Evolutionary conservation across 2,797 vertebrate genomes (phyloP).

Genomic region (Oreortyx pictus): DNA sequence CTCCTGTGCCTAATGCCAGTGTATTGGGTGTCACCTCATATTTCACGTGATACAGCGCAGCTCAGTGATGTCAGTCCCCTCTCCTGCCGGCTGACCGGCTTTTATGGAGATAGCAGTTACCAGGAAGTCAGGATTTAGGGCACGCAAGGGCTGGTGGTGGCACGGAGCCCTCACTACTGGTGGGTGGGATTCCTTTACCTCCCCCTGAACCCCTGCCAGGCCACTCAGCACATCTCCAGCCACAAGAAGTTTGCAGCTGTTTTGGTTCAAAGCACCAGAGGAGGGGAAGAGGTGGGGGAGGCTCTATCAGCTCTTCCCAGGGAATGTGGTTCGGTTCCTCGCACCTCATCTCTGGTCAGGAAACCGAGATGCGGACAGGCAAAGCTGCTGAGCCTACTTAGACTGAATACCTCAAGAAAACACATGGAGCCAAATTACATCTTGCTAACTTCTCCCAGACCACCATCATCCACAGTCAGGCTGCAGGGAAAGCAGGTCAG

Average conservation of each 20-base stretch:
- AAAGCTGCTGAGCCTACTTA: conserved; percentile 67
- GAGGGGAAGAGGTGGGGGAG: conserved; percentile 7
- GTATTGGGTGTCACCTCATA: conserved; percentile 67
- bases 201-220: conserved; percentile 63
- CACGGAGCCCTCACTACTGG: conserved; percentile 43
- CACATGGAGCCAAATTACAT: background rate
- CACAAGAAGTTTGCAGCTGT: conserved; percentile 69
- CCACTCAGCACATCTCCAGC: conserved; percentile 71
- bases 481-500: background rate
- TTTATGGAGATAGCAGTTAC: conserved; percentile 60
- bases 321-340: conserved; percentile 43
- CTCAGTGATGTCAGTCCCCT: background rate
- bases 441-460: background rate
- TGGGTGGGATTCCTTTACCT: conserved; percentile 69
- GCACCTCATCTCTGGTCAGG: conserved; percentile 69
- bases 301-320: conserved; percentile 67
- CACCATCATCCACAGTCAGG: background rate
- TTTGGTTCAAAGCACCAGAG: conserved; percentile 57
- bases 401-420: conserved; percentile 58
- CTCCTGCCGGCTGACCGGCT: background rate
- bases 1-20: conserved; percentile 63
- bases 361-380: conserved; percentile 49
- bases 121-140: conserved; percentile 43
- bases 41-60: conserved; percentile 45
- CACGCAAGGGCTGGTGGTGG: conserved; percentile 21